These are phyloP conservation scores for Pseudomyrmex pallidus DNA, from an alignment of 1,140 invertebrate genomes.

Conservation along the genomic window DNA sequence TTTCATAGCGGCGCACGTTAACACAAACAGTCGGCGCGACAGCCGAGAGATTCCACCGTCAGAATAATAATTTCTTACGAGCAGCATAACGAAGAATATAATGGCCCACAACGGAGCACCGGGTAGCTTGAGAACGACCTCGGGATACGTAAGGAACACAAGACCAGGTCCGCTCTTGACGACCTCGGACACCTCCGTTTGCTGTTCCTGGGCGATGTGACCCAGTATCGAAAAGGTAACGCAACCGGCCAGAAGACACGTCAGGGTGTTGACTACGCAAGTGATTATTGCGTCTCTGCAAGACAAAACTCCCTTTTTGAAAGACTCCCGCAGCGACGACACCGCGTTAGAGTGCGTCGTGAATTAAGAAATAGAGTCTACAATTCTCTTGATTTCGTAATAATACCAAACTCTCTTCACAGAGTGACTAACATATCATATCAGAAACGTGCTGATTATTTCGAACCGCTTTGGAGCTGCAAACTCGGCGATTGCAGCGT, in stretches of 20 bases:
- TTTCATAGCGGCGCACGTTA: conserved; percentile 31
- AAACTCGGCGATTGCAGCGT: conserved; percentile 1
- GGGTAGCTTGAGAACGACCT: conserved; percentile 88
- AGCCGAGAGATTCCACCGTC: conserved; percentile 1
- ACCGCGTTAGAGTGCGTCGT: conserved; percentile 35
- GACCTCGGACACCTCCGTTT: conserved; percentile 85
- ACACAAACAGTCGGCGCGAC: conserved; percentile 41
- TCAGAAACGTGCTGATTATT: too few species aligned
- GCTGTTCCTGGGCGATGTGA: conserved; percentile 86
- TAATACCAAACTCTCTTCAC: background rate
- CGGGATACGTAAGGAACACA: conserved; percentile 89
- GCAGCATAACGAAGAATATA: conserved; percentile 89
- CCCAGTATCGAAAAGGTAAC: conserved; percentile 89
- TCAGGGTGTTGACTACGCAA: conserved; percentile 88
- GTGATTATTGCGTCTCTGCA: conserved; percentile 88
- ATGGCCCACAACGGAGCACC: conserved; percentile 88
- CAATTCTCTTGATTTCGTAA: background rate
- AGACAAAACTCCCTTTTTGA: conserved; percentile 68
- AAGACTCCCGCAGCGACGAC: conserved; percentile 29
- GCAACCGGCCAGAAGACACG: conserved; percentile 87
- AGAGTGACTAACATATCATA: background rate
- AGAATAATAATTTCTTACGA: conserved; percentile 84
- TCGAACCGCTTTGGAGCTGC: conserved; percentile 18
- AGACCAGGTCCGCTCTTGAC: conserved; percentile 89
- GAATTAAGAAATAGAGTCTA: conserved; percentile 41